phyloP scores from a whole-genome alignment of 2,888 invertebrate species.

The Cantharis rufa region DNA sequence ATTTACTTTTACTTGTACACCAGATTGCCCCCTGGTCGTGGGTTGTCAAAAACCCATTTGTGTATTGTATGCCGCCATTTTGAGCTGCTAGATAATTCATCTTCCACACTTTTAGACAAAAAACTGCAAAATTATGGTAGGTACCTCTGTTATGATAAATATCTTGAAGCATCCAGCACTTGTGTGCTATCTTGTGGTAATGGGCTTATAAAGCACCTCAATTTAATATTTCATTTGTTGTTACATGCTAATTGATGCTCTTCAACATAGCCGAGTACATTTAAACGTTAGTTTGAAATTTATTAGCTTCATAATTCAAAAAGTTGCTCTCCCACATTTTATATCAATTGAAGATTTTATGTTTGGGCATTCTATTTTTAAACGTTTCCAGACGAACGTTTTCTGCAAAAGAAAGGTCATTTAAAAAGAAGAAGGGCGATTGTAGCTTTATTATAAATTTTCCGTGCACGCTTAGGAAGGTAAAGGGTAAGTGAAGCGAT shows the following conservation, averaged over 20 bases:
- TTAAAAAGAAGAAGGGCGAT: constrained; percentile 13
- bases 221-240: neutral
- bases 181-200: neutral
- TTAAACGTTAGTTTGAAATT: neutral
- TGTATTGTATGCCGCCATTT: no score
- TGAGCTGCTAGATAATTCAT: no score
- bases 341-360: neutral
- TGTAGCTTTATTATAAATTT: constrained; percentile 9
- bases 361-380: neutral
- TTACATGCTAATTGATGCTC: neutral
- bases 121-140: neutral
- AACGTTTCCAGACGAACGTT: neutral
- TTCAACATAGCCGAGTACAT: neutral
- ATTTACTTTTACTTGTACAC: no score
- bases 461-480: constrained; percentile 23
- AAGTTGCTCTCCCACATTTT: neutral
- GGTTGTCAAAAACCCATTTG: no score
- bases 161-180: neutral
- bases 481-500: constrained; percentile 34
- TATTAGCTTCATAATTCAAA: neutral
- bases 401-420: neutral
- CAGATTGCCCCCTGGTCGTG: no score
- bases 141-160: neutral
- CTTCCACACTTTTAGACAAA: neutral
- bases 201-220: neutral